Base-by-base conservation (phyloP, 1,140 invertebrate genomes). In the Acyrthosiphon pisum region DNA sequence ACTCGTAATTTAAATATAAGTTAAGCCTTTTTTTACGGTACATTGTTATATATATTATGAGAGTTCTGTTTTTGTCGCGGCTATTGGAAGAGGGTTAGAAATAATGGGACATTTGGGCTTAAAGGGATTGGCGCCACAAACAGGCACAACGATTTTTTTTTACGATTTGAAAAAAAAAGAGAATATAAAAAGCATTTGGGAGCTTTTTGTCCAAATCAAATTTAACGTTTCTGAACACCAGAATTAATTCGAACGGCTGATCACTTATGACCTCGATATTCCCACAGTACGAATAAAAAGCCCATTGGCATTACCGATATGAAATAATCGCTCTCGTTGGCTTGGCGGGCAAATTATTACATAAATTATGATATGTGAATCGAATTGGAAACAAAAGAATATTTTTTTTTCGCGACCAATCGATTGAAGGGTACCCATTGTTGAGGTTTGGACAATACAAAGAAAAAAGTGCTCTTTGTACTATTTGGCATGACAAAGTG, bases 311-410 rank as follows among this genome's bases (percentile, higher is more conserved):
- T 86, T 14, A 50, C n/a, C 35, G 37, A 93, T 56, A 53, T n/a
- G 48, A 83, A 93, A 86, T 86, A 50, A 93, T 84, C 35, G 81
- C 23, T 37, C 81, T 93, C 68, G 35, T 93, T 37, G 35, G 81
- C 76, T 93, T 3, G 35, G 81, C 91, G n/a, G 20, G 30, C 37
- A 86, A 84, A 84, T 84, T 56, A 86, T 93, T 93, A 93, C 90
- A 50, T 91, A 91, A 91, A 91, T 93, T 93, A 93, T 93, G 81
- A 84, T 93, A 86, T 86, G 81, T 86, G 91, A 93, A 50, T 93
- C 30, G 91, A 83, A 84, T 26, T 22, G 91, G 81, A 93, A 93
- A 93, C 91, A 93, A 93, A 86, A 86, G 91, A 50, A 93, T 48
- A 50, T 76, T 76, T 84, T 90, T 90, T 84, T 86, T 84, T 41